Percentiles rank a stretch among this genome's conserved stretches.
phyloP scores from a whole-genome alignment of 2,888 invertebrate genomes.

The Eulithis testata region DNA sequence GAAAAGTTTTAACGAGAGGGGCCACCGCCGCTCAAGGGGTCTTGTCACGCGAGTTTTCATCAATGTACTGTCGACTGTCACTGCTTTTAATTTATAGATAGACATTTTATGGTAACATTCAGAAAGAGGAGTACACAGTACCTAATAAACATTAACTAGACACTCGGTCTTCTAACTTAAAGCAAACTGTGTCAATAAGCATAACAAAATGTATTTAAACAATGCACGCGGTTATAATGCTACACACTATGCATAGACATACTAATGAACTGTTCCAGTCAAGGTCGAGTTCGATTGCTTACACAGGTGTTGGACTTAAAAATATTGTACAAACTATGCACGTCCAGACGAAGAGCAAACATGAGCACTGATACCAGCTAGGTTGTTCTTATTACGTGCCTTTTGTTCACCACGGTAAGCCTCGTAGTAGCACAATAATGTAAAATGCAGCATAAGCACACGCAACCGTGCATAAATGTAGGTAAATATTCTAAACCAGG shows the following conservation, averaged over 20 bases:
- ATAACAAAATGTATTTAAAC: slow-evolving; percentile 8
- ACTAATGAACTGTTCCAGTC: slow-evolving; percentile 45
- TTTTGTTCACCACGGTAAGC: slow-evolving; percentile 31
- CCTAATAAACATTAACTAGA: not conserved
- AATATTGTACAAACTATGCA: slow-evolving; percentile 38
- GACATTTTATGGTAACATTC: slow-evolving; percentile 10
- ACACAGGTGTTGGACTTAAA: slow-evolving; percentile 54
- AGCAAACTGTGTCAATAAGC: not conserved
- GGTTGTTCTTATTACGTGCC: slow-evolving; percentile 35
- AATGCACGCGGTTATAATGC: slow-evolving; percentile 14
- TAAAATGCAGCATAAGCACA: slow-evolving; percentile 31
- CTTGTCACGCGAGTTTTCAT: slow-evolving; percentile 71
- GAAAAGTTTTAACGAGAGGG: slow-evolving; percentile 78
- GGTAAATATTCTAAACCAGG: slow-evolving; percentile 19
- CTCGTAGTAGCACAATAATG: slow-evolving; percentile 30
- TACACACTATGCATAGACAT: slow-evolving; percentile 21
- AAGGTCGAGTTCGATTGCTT: slow-evolving; percentile 57
- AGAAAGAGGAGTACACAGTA: not conserved
- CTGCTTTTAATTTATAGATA: slow-evolving; percentile 43
- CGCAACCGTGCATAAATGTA: slow-evolving; percentile 24
- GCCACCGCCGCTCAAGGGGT: slow-evolving; percentile 54
- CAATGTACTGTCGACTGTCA: slow-evolving; percentile 69
- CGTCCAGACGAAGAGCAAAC: slow-evolving; percentile 42
- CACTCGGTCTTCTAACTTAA: not conserved
- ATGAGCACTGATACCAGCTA: slow-evolving; percentile 27